Base-by-base conservation (phyloP, 2,888 invertebrate genomes). In the Deilephila porcellus region DNA sequence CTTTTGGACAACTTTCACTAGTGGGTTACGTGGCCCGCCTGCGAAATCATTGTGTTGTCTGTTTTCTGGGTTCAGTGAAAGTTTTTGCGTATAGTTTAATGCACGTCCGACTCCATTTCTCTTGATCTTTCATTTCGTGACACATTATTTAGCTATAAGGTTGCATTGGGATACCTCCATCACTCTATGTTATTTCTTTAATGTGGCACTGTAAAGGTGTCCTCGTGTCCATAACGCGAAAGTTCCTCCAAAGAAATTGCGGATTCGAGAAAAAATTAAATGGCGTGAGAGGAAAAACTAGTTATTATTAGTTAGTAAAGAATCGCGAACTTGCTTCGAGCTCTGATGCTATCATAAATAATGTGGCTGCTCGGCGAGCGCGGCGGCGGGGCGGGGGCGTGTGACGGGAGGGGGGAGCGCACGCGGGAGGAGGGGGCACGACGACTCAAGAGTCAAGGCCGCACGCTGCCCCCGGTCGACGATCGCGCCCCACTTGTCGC, bases 391-490 rank as follows among this genome's bases (percentile, higher is more conserved):
- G 64, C 37, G 37, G 67, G 67, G 6, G 89, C 84, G 82, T 76
- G 79, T 75, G 80, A 83, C 78, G 82, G 83, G 80, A 82, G 81
- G 79, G 83, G 82, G 77, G 81, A 76, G 64, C 20, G 89, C 84
- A 82, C 76, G 79, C 75, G 80, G 83, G 79, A 82, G 83, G 80
- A 82, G 82, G 79, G 83, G 82, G 77, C 81, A 76, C 80, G 79
- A 80, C 81, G 83, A 86, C 88, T 88, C 90, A 93, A 95, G 95
- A 96, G 96, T 96, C 96, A 96, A 96, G 96, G 96, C 95, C 96
- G 96, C 96, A 95, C 96, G 96, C 95, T 96, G 96, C 96, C 96
- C 96, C 95, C 96, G 94, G 90, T 97, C 98, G 93, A 97, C 98
- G 96, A 97, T 98, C 95, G 93, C 92, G 92, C 90, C 91, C 92